Base-by-base conservation (phyloP, 1,140 invertebrate genomes). In the Drosophila triauraria region DNA sequence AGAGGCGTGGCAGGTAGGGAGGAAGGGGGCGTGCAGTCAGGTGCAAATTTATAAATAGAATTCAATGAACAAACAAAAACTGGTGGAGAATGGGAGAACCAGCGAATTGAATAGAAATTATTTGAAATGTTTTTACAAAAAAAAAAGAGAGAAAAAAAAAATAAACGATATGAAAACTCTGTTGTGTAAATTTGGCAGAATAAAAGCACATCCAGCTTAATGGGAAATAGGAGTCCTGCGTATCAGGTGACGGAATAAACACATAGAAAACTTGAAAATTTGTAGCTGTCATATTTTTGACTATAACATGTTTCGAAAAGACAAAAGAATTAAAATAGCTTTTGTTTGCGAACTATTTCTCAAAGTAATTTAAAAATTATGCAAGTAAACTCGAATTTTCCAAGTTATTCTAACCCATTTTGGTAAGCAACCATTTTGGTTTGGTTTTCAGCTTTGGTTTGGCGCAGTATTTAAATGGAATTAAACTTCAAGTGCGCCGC, bases 381-480 rank as follows among this genome's bases (percentile, higher is more conserved):
- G 13, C 20, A 53, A 38, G 17, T 3, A 1, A 9, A 4, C 51
- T 32, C 8, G 30, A 32, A 32, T 32, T 32, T 32, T 8, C 8
- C 42, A 17, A 58, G 32, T 54, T 44, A 32, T 64, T 47, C 25
- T 40, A 10, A 35, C 32, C 25, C 20, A 42, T 42, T 51, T 35
- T 35, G 32, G 42, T 46, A 12, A 15, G 12, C 13, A 20, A 54
- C 3, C 30, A 13, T 23, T 27, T 56, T 30, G 17, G 6, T 2
- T 35, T 7, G 17, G 6, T 2, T 35, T 7, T 30, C 15, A 42
- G 15, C 48, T 67, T 65, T 51, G 30, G 61, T 65, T 57, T 63
- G 7, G 57, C 61, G 75, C 53, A 62, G 46, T 67, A 78, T 82
- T 81, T 60, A 64, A 79, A 68, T 71, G 23, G 56, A 80, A 83